Evolutionary conservation across 37 sponge, comb jelly and placozoan genomes (phyloP).

Genomic region (Chondrosia reniformis): DNA sequence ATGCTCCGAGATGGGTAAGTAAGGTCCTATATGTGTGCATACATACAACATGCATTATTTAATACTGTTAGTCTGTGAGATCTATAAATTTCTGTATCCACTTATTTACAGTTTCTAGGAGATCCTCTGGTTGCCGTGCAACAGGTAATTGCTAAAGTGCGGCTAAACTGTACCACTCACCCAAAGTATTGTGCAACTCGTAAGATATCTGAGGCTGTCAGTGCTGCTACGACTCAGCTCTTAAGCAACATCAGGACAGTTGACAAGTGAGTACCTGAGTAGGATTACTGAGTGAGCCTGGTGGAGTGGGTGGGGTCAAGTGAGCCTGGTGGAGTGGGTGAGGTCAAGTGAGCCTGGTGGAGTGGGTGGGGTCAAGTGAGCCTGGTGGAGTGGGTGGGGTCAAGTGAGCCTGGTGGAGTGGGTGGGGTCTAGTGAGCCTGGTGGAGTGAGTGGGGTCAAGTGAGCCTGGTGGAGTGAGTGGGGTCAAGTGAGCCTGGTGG

Average conservation of each 20-base stretch:
- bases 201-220: conserved; percentile 22
- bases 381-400: not conserved
- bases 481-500: no score
- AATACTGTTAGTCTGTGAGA: not conserved
- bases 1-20: conserved; percentile 14
- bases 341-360: not conserved
- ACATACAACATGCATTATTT: not conserved
- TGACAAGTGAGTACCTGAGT: not conserved
- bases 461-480: no score
- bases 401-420: not conserved
- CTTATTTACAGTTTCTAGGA: conserved; percentile 54
- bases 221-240: not conserved
- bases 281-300: no score
- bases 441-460: no score
- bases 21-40: not conserved
- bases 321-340: not conserved
- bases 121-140: conserved; percentile 62
- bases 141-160: conserved; percentile 44
- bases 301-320: no score
- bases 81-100: not conserved
- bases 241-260: not conserved
- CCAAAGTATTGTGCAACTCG: conserved; percentile 27
- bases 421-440: not conserved
- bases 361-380: not conserved
- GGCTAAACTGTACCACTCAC: conserved; percentile 30